These are phyloP conservation scores for Athalia rosae DNA, from an alignment of 2,888 invertebrate genomes.

Conservation along the genomic window DNA sequence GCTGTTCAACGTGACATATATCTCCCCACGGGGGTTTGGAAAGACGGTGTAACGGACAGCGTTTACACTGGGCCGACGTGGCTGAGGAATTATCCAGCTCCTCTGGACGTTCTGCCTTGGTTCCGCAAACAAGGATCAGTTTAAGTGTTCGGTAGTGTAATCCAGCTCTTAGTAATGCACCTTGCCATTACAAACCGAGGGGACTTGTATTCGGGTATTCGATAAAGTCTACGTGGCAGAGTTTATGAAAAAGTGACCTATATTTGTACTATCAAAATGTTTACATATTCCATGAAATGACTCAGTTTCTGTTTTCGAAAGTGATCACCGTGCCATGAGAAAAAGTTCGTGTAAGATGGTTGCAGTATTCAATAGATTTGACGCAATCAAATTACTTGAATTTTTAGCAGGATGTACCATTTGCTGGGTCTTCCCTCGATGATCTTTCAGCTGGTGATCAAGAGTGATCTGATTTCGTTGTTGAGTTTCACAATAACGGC, in stretches of 20 bases:
- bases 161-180: neutral
- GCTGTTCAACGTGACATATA: conserved; percentile 82
- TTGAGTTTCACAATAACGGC: conserved; percentile 74
- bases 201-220: neutral
- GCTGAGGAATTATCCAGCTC: conserved; percentile 80
- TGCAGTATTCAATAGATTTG: too few species aligned
- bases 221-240: neutral
- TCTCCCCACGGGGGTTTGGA: conserved; percentile 85
- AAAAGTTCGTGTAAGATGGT: neutral
- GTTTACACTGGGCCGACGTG: conserved; percentile 78
- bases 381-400: too few species aligned
- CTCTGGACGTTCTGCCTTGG: conserved; percentile 82
- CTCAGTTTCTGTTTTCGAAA: conserved; percentile 6
- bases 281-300: neutral
- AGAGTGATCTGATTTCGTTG: conserved; percentile 75
- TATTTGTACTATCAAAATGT: conserved; percentile 44
- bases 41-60: conserved; percentile 74
- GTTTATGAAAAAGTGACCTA: conserved; percentile 23
- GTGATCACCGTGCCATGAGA: too few species aligned
- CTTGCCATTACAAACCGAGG: neutral
- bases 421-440: neutral
- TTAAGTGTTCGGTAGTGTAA: too few species aligned
- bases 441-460: conserved; percentile 67
- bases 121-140: conserved; percentile 72
- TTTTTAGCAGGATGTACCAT: too few species aligned